A percentile compares a stretch with the other conserved stretches of the same genome.
These are phyloP conservation scores for Drosophila tristis DNA, from an alignment of 1,140 invertebrate species.

Conservation along the genomic window DNA sequence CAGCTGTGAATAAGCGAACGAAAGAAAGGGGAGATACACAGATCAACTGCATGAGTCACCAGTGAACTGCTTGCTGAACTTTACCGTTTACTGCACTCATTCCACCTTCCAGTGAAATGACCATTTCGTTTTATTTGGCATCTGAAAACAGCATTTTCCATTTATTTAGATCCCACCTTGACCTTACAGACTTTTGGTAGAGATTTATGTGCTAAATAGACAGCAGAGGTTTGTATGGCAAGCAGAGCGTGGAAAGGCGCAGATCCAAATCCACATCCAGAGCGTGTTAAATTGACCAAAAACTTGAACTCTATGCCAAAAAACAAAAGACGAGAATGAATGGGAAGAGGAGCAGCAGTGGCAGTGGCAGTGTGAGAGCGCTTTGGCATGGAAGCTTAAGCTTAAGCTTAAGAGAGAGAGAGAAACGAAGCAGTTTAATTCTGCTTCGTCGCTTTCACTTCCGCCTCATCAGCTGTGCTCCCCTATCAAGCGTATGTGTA, in stretches of 20 bases:
- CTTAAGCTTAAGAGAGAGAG: neutral
- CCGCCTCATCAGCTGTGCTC: slow-evolving; percentile 72
- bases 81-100: slow-evolving; percentile 7
- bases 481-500: slow-evolving; percentile 33
- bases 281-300: slow-evolving; percentile 58
- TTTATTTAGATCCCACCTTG: slow-evolving; percentile 37
- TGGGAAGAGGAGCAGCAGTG: neutral
- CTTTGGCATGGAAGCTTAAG: slow-evolving; percentile 25
- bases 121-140: slow-evolving; percentile 22
- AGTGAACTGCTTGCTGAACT: neutral
- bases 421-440: slow-evolving; percentile 57
- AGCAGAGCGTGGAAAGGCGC: slow-evolving; percentile 43
- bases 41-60: slow-evolving; percentile 31
- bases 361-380: no score
- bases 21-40: neutral
- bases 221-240: slow-evolving; percentile 20
- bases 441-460: slow-evolving; percentile 76
- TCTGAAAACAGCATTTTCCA: slow-evolving; percentile 22
- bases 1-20: slow-evolving; percentile 2
- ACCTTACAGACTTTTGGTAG: slow-evolving; percentile 25
- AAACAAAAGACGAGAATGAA: slow-evolving; percentile 3
- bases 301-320: slow-evolving; percentile 46
- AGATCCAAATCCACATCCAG: neutral
- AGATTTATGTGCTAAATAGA: slow-evolving; percentile 9
- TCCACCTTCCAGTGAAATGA: slow-evolving; percentile 11